These are phyloP conservation scores for Rhagonycha lutea DNA, from an alignment of 2,888 invertebrate species.

Conservation along the genomic window DNA sequence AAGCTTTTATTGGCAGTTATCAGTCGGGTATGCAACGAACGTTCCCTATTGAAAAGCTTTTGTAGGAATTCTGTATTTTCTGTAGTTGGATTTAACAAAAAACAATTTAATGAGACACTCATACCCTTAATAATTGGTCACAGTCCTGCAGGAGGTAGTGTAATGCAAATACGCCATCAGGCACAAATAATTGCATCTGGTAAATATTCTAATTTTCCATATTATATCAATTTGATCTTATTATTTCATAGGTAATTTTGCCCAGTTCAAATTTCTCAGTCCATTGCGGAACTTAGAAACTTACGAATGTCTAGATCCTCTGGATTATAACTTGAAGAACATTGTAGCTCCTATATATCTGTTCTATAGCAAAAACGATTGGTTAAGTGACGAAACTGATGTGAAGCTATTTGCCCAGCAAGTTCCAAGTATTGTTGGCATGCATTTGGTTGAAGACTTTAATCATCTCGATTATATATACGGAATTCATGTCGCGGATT, in stretches of 20 bases:
- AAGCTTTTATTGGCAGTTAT: conserved; percentile 55
- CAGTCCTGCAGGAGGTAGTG: no score
- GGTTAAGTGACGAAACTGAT: conserved; percentile 54
- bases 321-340: conserved; percentile 49
- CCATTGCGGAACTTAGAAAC: conserved; percentile 14
- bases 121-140: conserved; percentile 39
- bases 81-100: conserved; percentile 45
- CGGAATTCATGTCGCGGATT: conserved; percentile 54
- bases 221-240: conserved; percentile 13
- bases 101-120: conserved; percentile 45
- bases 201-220: conserved; percentile 34
- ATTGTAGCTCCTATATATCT: conserved; percentile 53
- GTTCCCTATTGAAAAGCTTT: conserved; percentile 36
- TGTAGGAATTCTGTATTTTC: conserved; percentile 46
- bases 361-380: conserved; percentile 56
- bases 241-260: no score
- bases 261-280: no score
- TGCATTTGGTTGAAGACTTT: conserved; percentile 58
- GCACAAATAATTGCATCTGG: conserved; percentile 17
- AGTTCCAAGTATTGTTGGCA: conserved; percentile 55
- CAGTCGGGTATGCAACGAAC: conserved; percentile 52
- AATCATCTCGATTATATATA: conserved; percentile 65
- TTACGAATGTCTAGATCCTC: conserved; percentile 46
- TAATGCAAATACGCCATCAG: no score
- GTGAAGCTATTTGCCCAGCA: conserved; percentile 52